Base-by-base conservation (phyloP, 2,888 invertebrate genomes). In the Erpobdella octoculata region DNA sequence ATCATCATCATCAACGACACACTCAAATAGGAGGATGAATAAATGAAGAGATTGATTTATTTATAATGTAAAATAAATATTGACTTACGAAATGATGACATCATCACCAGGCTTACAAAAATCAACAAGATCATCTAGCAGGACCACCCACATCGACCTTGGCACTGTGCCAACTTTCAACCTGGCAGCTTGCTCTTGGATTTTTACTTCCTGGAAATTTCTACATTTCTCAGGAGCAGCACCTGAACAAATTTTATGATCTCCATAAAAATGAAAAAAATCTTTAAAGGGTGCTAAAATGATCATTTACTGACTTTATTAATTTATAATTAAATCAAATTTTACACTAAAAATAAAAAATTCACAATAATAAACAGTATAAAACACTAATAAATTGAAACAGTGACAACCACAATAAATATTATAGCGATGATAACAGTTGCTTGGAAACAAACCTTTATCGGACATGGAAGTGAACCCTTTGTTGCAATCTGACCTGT, bases 91-190 rank as follows among this genome's bases (percentile, higher is more conserved):
- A 75, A 93, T 87, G 75, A 89, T 88, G 21, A 93, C 87, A 85
- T 91, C 90, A 86, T 93, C 92, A 0, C 93, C 93, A 69, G 93
- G 92, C 82, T 91, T 91, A 81, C 92, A 92, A 74, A 85, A 85
- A 82, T 92, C 92, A 0, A 92, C 92, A 33, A 93, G 85, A 83
- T 93, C 93, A 85, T 93, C 89, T 80, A 91, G 90, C 58, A 92
- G 80, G 0, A 89, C 88, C 0, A 91, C 88, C 87, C 88, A 88
- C 85, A 91, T 87, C 0, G 89, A 88, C 18, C 88, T 86, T 0
- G 91, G 91, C 78, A 91, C 88, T 33, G 88, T 87, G 4, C 90
- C 90, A 75, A 89, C 86, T 73, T 87, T 87, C 74, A 89, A 83
- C 78, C 88, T 89, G 77, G 88, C 88, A 18, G 90, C 87, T 85